Percentiles rank a stretch among this genome's conserved stretches.
phyloP scores from a whole-genome alignment of 2,113 vertebrate species.

The Protomyctophum bolini region DNA sequence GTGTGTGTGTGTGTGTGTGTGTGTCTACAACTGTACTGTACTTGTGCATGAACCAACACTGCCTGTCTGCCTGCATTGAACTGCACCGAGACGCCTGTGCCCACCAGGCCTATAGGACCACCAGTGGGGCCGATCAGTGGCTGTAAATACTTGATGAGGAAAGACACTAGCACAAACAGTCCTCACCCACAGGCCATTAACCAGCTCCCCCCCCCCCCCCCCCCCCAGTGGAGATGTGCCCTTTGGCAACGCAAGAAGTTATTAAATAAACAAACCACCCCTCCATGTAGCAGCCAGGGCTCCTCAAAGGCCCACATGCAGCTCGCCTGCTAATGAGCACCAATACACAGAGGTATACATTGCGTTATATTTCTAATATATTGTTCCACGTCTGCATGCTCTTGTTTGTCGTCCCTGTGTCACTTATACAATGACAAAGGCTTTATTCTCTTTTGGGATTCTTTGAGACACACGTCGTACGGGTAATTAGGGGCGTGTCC shows the following conservation, averaged over 20 bases:
- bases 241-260: conserved; percentile 75
- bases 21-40: no score
- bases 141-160: conserved; percentile 80
- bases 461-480: background rate
- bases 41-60: background rate
- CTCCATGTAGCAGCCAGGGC: conserved; percentile 52
- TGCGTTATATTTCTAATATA: no score
- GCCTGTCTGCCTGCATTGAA: conserved; percentile 41
- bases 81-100: conserved; percentile 54
- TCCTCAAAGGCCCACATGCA: conserved; percentile 54
- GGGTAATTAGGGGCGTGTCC: no score
- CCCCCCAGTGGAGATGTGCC: conserved; percentile 59
- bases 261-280: conserved; percentile 66
- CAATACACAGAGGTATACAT: background rate
- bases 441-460: conserved; percentile 35
- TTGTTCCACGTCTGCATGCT: conserved; percentile 23
- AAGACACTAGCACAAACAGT: conserved; percentile 77
- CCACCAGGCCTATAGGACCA: conserved; percentile 59
- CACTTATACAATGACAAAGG: conserved; percentile 41
- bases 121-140: conserved; percentile 73
- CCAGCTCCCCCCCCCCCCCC: conserved; percentile 43
- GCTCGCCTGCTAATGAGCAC: conserved; percentile 73
- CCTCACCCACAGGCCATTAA: conserved; percentile 76
- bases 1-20: no score
- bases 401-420: conserved; percentile 35